phyloP scores from a whole-genome alignment of 2,113 vertebrate genomes.

The Phalacrocorax carbo region DNA sequence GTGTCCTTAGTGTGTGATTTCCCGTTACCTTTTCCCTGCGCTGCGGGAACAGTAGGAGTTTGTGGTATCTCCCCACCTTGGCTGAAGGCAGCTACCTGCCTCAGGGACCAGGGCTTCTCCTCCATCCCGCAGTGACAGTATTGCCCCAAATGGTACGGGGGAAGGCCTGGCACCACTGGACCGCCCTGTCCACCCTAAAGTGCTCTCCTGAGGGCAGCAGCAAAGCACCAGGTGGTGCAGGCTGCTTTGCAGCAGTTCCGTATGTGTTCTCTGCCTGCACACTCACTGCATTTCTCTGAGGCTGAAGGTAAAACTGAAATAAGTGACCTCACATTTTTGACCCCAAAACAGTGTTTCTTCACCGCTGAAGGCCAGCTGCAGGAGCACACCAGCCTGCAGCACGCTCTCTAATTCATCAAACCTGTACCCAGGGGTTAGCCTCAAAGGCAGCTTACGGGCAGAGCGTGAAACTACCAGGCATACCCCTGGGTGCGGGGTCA shows the following conservation, averaged over 20 bases:
- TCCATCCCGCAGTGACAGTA: rapidly evolving
- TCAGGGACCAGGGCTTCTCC: background rate
- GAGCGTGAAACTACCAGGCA: background rate
- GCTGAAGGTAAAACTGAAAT: background rate
- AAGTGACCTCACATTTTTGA: background rate
- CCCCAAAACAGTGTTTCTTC: background rate
- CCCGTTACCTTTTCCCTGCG: background rate
- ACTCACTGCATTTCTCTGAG: background rate
- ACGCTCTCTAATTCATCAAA: rapidly evolving
- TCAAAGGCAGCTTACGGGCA: background rate
- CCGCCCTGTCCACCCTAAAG: no score
- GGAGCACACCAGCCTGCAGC: rapidly evolving
- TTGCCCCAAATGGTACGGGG: rapidly evolving
- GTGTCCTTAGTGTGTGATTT: background rate
- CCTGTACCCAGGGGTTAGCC: background rate
- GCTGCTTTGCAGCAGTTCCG: background rate
- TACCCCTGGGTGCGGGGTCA: rapidly evolving
- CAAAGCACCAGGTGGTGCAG: rapidly evolving
- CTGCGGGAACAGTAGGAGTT: background rate
- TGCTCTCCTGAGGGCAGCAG: no score
- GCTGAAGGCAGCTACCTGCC: background rate
- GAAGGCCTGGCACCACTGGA: background rate
- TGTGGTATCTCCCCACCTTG: background rate
- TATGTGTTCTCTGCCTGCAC: rapidly evolving
- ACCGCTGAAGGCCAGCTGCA: background rate